Conservation (phyloP, 2,888 invertebrate genomes). For the Phorcus lineatus region DNA sequence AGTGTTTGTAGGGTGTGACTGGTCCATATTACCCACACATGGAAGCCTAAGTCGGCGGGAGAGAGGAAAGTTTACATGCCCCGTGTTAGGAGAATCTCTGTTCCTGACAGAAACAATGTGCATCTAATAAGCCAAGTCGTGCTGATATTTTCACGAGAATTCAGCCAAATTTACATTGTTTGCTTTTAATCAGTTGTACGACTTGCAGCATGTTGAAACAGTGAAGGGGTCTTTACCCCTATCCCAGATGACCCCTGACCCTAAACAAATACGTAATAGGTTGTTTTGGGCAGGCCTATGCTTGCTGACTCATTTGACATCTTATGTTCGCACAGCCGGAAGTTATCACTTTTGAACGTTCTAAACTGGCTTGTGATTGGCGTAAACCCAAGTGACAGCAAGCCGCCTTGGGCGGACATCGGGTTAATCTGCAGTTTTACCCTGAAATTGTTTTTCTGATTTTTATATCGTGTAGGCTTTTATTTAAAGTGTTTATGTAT, state of each 20-base stretch:
- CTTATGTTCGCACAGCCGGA: slow-evolving; percentile 15
- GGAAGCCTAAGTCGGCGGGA: not conserved
- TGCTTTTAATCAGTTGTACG: slow-evolving; percentile 4
- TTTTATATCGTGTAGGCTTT: not conserved
- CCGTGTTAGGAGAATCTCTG: slow-evolving; percentile 9
- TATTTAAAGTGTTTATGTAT: not conserved
- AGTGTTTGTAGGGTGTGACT: not conserved
- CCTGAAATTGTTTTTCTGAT: not conserved
- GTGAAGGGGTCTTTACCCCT: not conserved
- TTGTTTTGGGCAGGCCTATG: not conserved
- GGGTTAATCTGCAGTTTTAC: not conserved
- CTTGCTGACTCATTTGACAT: slow-evolving; percentile 9
- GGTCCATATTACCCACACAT: not conserved
- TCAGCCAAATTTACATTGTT: slow-evolving; percentile 23
- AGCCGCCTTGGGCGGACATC: not conserved
- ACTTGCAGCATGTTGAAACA: slow-evolving; percentile 14
- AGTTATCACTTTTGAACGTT: not conserved
- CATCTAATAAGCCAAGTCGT: slow-evolving; percentile 1
- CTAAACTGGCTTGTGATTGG: not conserved
- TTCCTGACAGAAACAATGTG: not conserved
- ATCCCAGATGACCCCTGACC: not conserved
- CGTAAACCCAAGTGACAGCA: not conserved
- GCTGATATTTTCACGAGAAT: slow-evolving; percentile 18
- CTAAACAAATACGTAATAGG: slow-evolving; percentile 21
- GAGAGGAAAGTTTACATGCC: slow-evolving; percentile 18